Evolutionary conservation across 2,888 invertebrate genomes (phyloP), one percentile per base, ranked within the genome.

Genomic region (Nycteola revayana): DNA sequence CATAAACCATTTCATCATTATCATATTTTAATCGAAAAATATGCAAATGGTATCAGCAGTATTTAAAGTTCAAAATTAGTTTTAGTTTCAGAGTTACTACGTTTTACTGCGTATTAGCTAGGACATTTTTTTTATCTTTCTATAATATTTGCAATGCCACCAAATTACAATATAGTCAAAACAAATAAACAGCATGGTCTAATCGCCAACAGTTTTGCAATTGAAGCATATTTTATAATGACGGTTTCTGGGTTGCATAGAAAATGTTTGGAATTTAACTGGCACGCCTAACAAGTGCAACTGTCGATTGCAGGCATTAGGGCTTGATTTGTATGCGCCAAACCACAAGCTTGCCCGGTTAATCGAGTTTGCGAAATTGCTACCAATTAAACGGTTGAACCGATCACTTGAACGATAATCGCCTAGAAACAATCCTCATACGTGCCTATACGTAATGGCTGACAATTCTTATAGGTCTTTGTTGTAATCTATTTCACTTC

Each of bases 311-410:
- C 39, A 47, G 42, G 9, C 37, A 38, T 49, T 35, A 29, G 6
- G 24, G 41, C 38, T 38, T 47, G 40, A 56, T 49, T 44, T 32
- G 43, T 44, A 40, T 43, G 47, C 42, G 27, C 43, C 10, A 42
- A 57, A 48, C 58, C 54, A 42, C 39, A 33, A 39, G 38, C 34
- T 30, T 42, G 17, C 10, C 26, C 26, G 32, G 39, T 51, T 62
- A 66, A 72, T 66, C 49, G 56, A 52, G 57, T 70, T 70, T 64
- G 57, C 58, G 63, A 65, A 70, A 72, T 69, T 58, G 54, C 10
- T 35, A 40, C 50, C 60, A 71, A 68, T 72, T 66, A 60, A 52
- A 14, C 14, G 14, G 14, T 35, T 38, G 28, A 41, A 30, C 37
- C 36, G 34, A 46, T 51, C 40, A 47, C 39, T 43, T 49, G 42